Conservation (phyloP, 1,140 invertebrate species). For the Sycophila sp. region DNA sequence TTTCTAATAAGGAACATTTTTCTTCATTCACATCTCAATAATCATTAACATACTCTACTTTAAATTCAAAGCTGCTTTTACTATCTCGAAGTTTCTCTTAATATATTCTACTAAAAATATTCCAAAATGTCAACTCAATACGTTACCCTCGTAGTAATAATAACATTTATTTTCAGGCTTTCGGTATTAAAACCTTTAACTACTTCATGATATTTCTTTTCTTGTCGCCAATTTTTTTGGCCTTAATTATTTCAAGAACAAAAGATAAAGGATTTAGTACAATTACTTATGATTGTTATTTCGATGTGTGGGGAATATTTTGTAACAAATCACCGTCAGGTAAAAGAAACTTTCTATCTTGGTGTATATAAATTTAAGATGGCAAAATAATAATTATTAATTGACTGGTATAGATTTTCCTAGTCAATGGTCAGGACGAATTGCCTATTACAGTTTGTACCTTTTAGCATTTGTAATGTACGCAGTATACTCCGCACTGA, state of each 20-base stretch:
- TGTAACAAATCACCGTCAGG: background rate
- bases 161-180: background rate
- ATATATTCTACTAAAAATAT: no score
- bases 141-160: no score
- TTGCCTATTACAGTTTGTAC: conserved; percentile 37
- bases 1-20: no score
- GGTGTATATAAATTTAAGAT: no score
- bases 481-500: conserved; percentile 41
- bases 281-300: background rate
- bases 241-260: background rate
- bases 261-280: background rate
- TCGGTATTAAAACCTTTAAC: background rate
- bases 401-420: background rate
- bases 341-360: background rate
- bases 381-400: background rate
- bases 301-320: background rate
- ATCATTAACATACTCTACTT: background rate
- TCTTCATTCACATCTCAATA: background rate
- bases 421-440: conserved; percentile 14
- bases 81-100: no score
- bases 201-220: background rate
- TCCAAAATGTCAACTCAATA: no score
- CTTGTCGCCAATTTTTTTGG: background rate
- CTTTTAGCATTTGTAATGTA: conserved; percentile 39
- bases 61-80: background rate